A percentile compares a stretch with the other conserved stretches of the same genome.
phyloP scores from a whole-genome alignment of 2,797 vertebrate genomes.

The Bryconaethiops microstoma region DNA sequence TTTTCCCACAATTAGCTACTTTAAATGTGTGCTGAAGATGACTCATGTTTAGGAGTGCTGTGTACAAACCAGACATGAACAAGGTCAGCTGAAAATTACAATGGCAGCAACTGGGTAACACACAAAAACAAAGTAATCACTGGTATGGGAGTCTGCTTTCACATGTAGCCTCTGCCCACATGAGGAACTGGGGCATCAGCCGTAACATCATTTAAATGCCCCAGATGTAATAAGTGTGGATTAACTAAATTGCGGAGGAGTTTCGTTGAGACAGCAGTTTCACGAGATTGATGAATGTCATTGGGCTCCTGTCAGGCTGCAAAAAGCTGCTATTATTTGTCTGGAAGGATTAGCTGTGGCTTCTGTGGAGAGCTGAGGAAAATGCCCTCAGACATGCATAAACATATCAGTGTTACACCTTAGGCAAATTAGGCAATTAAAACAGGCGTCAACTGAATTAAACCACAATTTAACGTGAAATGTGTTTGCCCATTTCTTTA shows the following conservation, averaged over 20 bases:
- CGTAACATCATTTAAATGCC: conserved; percentile 7
- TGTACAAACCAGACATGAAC: conserved; percentile 26
- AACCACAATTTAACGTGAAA: neutral
- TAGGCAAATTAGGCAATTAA: neutral
- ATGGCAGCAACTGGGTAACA: neutral
- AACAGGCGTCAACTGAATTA: neutral
- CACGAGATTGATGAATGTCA: conserved; percentile 51
- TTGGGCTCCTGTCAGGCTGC: conserved; percentile 41
- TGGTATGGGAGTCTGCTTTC: neutral
- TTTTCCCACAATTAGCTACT: conserved; percentile 14
- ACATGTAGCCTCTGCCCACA: neutral
- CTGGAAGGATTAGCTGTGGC: conserved; percentile 44
- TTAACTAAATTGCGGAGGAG: conserved; percentile 52
- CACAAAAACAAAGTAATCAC: conserved; percentile 3
- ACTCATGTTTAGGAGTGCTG: neutral
- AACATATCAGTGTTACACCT: neutral
- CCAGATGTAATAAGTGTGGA: conserved; percentile 54
- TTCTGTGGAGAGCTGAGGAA: conserved; percentile 20
- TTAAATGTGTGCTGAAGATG: conserved; percentile 35
- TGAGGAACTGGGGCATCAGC: conserved; percentile 2
- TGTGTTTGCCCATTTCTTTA: conserved; percentile 27
- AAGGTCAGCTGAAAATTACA: conserved; percentile 5
- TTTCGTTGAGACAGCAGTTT: conserved; percentile 63
- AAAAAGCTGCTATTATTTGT: conserved; percentile 63
- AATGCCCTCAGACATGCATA: conserved; percentile 12